These are phyloP conservation scores for Nemopilema nomurai DNA, from an alignment of 30 jellyfish, hydroid and myxozoan genomes.

Conservation along the genomic window DNA sequence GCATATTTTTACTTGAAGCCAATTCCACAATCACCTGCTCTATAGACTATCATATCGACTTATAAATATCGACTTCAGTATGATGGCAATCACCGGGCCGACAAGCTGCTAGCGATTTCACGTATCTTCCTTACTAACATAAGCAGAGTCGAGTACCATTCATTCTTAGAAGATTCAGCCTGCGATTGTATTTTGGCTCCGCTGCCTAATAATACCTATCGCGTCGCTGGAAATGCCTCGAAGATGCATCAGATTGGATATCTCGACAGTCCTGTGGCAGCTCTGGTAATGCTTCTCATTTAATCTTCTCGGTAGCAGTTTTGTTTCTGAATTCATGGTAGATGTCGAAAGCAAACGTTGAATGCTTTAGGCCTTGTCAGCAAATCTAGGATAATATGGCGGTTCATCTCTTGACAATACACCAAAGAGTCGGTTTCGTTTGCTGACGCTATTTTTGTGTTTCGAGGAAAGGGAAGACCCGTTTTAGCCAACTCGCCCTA, in stretches of 20 bases:
- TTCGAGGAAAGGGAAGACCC: slow-evolving; percentile 21
- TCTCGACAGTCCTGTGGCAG: neutral
- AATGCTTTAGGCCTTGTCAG: slow-evolving; percentile 38
- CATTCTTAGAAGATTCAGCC: neutral
- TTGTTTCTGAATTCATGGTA: neutral
- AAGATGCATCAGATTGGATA: neutral
- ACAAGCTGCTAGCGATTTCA: neutral
- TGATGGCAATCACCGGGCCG: too few relatives aligned
- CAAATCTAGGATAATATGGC: slow-evolving; percentile 42
- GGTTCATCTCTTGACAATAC: slow-evolving; percentile 30
- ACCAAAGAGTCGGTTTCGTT: slow-evolving; percentile 42
- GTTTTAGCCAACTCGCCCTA: slow-evolving; percentile 12
- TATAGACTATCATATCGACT: too few relatives aligned
- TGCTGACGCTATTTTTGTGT: slow-evolving; percentile 39
- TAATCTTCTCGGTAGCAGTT: neutral
- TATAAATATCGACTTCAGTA: too few relatives aligned
- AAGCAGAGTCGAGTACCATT: neutral
- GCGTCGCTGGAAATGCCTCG: neutral
- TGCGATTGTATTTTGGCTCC: neutral
- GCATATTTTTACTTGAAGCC: too few relatives aligned
- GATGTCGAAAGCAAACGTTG: slow-evolving; percentile 25
- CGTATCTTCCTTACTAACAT: neutral
- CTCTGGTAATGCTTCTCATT: neutral
- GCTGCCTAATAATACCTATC: neutral
- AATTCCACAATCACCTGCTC: too few relatives aligned